Percentiles rank a stretch among this genome's conserved stretches.
phyloP scores from a whole-genome alignment of 2,113 vertebrate species.

The Cygnus atratus region DNA sequence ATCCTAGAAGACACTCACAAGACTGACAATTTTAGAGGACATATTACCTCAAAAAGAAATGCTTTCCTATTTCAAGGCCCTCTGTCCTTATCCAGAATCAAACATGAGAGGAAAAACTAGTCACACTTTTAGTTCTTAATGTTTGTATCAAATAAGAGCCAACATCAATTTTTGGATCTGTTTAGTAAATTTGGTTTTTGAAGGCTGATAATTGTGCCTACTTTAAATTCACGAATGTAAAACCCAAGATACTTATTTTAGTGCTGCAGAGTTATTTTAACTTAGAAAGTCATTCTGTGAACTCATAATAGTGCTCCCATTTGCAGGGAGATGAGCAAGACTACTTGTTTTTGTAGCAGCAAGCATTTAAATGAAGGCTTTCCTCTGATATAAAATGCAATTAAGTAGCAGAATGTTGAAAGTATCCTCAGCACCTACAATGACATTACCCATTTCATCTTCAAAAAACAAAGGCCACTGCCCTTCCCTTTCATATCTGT shows the following conservation, averaged over 20 bases:
- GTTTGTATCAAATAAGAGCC: not conserved
- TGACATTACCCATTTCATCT: not conserved
- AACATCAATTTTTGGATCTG: not conserved
- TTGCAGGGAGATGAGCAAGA: not conserved
- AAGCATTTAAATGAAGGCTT: not conserved
- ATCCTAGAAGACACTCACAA: not conserved
- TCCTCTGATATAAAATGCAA: not conserved
- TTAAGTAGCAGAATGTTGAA: not conserved
- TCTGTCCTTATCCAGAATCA: not conserved
- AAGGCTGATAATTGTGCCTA: not conserved
- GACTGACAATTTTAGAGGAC: not conserved
- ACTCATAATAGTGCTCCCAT: not conserved
- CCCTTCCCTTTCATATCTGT: not conserved
- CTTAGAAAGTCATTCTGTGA: not conserved
- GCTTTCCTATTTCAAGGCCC: not conserved
- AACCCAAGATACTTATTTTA: not conserved
- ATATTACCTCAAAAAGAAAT: not conserved
- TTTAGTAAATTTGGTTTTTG: not conserved
- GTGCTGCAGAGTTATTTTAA: not conserved
- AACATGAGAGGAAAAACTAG: accelerated
- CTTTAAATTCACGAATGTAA: not conserved
- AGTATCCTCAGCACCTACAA: not conserved
- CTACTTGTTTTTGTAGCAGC: not conserved
- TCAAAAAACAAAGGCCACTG: not conserved
- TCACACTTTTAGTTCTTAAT: not conserved